Base-by-base conservation (phyloP, 2,888 invertebrate genomes). In the Boloria selene region DNA sequence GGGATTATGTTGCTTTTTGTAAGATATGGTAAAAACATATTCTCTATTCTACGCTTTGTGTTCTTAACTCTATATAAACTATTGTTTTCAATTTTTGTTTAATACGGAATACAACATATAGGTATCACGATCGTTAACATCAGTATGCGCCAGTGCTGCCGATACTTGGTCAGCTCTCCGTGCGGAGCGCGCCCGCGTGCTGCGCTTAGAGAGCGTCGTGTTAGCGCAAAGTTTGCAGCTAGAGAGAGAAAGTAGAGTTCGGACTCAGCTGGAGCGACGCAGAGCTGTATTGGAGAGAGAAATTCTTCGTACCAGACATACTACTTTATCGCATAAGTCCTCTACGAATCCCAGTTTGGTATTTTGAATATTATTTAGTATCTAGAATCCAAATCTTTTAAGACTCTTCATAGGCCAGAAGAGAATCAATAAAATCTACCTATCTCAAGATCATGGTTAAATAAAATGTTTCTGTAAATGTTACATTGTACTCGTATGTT, bases 141-240 rank as follows among this genome's bases (percentile, higher is more conserved):
- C 84, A 3, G 73, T 88, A 50, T 88, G 87, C 69, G 79, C 82
- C 3, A 79, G 73, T 68, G 83, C 86, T n/a, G 83, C 85, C 3
- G 86, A 88, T 17, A 88, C 87, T 4, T 91, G 90, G 90, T 80
- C 87, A 0, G 87, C 90, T 1, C 70, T 92, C 61, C 81, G 86
- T 0, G 80, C 81, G 4, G 92, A 92, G 74, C 77, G 92, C 2
- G 82, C 86, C 47, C 87, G 88, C 3, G 88, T 90, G 42, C 76
- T 88, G 5, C 80, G 82, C 5, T 77, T 92, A 58, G 91, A 92
- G 76, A 84, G 86, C 53, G 86, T 88, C 0, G 85, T 92, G 64
- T 74, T 88, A 16, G 81, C 87, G 38, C 90, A 91, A 75, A 85
- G 81, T 67, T 68, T 85, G 61, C 90, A 90, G 71, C 73, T 90